Percentiles rank a stretch among this genome's conserved stretches.
phyloP scores from a whole-genome alignment of 2,888 invertebrate genomes.

The Athrips mouffetella region DNA sequence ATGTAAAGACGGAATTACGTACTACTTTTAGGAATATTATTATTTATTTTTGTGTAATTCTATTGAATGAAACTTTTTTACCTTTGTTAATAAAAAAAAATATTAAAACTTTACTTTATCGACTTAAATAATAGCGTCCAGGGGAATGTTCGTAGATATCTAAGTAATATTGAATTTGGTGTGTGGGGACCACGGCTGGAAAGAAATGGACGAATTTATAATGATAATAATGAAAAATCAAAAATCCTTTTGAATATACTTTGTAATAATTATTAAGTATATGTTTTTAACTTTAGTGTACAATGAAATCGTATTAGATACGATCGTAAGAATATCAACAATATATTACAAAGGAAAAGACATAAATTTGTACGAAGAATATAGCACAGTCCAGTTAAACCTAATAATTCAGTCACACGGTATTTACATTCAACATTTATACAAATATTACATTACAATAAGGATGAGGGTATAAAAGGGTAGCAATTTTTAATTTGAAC shows the following conservation, averaged over 20 bases:
- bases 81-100: too few species aligned
- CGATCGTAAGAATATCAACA: constrained; percentile 54
- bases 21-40: too few species aligned
- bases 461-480: constrained; percentile 2
- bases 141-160: too few species aligned
- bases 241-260: constrained; percentile 33
- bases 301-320: constrained; percentile 52
- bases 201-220: too few species aligned
- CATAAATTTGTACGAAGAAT: constrained; percentile 66
- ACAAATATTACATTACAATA: constrained; percentile 10
- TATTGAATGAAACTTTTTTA: too few species aligned
- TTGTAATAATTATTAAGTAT: constrained; percentile 37
- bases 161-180: too few species aligned
- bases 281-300: constrained; percentile 41
- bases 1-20: too few species aligned
- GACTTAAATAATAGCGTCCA: too few species aligned
- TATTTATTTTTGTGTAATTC: too few species aligned
- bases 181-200: too few species aligned
- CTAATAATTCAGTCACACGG: constrained; percentile 50
- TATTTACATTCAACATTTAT: constrained; percentile 15
- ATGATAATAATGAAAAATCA: constrained; percentile 1
- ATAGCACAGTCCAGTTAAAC: constrained; percentile 50
- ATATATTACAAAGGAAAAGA: constrained; percentile 52
- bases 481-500: constrained; percentile 46
- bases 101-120: too few species aligned